A percentile compares a stretch with the other conserved stretches of the same genome.
These are phyloP conservation scores for Ophioninae sp. DNA, from an alignment of 2,888 invertebrate genomes.

Conservation along the genomic window DNA sequence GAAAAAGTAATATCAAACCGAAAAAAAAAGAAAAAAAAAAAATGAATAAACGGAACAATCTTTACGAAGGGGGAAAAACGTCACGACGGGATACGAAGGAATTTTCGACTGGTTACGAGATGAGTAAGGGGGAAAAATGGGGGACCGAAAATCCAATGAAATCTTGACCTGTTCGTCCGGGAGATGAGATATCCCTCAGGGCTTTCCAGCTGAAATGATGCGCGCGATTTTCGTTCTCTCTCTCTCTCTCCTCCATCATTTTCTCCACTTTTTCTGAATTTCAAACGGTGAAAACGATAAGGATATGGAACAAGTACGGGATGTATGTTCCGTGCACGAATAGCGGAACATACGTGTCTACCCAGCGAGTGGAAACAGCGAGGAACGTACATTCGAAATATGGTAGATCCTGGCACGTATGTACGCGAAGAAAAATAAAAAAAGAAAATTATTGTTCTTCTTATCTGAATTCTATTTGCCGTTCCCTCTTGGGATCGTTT, in stretches of 20 bases:
- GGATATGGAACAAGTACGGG: slow-evolving; percentile 10
- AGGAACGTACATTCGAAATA: not conserved
- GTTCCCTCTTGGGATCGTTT: not conserved
- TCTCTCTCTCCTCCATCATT: not conserved
- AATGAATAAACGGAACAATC: slow-evolving; percentile 1
- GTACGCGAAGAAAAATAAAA: not conserved
- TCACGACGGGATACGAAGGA: slow-evolving; percentile 36
- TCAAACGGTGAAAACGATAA: slow-evolving; percentile 47
- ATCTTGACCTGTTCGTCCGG: slow-evolving; percentile 35
- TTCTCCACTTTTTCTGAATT: slow-evolving; percentile 4
- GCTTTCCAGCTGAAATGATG: slow-evolving; percentile 18
- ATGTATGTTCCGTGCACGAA: not conserved
- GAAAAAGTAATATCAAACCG: not conserved
- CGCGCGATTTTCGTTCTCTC: slow-evolving; percentile 18
- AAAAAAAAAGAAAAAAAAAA: slow-evolving; percentile 14
- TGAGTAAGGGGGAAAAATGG: slow-evolving; percentile 23
- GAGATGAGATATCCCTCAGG: slow-evolving; percentile 31
- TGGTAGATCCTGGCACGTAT: slow-evolving; percentile 8
- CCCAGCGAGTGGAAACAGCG: not conserved
- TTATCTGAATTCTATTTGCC: not conserved
- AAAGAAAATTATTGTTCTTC: not conserved
- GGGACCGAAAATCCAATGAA: slow-evolving; percentile 19
- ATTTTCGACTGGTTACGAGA: slow-evolving; percentile 42
- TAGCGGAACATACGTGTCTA: not conserved
- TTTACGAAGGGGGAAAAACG: slow-evolving; percentile 11